These are phyloP conservation scores for Drosophila nigricruria DNA, from an alignment of 2,888 invertebrate species.

Conservation along the genomic window DNA sequence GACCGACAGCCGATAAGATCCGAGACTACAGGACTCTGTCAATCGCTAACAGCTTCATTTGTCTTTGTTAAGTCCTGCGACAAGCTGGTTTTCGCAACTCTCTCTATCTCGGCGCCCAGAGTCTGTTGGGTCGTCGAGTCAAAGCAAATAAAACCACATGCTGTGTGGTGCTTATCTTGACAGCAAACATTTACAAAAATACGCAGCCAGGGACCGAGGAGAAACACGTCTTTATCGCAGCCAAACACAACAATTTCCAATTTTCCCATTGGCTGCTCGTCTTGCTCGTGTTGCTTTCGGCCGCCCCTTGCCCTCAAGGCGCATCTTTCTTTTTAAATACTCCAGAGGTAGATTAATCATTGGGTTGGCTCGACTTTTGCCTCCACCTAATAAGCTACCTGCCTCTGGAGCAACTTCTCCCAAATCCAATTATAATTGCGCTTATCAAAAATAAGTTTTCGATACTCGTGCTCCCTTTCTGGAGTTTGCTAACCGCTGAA, in stretches of 20 bases:
- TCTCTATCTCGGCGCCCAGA: neutral
- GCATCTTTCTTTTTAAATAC: constrained; percentile 74
- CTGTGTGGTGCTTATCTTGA: constrained; percentile 76
- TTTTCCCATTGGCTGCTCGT: constrained; percentile 53
- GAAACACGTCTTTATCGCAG: constrained; percentile 73
- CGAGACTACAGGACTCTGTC: constrained; percentile 15
- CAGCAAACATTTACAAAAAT: constrained; percentile 80
- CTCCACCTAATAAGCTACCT: constrained; percentile 50
- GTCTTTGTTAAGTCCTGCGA: constrained; percentile 71
- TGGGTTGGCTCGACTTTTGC: constrained; percentile 49
- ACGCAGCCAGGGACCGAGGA: constrained; percentile 13
- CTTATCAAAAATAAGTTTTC: constrained; percentile 81
- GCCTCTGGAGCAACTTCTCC: constrained; percentile 60
- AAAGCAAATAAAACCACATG: constrained; percentile 63
- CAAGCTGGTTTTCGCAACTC: constrained; percentile 43
- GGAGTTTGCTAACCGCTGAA: constrained; percentile 26
- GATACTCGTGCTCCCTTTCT: constrained; percentile 60
- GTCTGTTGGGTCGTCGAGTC: neutral
- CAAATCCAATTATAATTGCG: constrained; percentile 81
- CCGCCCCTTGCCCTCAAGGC: constrained; percentile 12
- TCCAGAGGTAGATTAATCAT: constrained; percentile 79
- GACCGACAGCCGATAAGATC: constrained; percentile 42
- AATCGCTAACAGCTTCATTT: constrained; percentile 74
- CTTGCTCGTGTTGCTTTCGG: neutral
- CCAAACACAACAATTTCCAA: constrained; percentile 71